Percentiles rank a stretch among this genome's conserved stretches.
Evolutionary conservation across 2,113 vertebrate species (phyloP).

Genomic region (Odocoileus virginianus): DNA sequence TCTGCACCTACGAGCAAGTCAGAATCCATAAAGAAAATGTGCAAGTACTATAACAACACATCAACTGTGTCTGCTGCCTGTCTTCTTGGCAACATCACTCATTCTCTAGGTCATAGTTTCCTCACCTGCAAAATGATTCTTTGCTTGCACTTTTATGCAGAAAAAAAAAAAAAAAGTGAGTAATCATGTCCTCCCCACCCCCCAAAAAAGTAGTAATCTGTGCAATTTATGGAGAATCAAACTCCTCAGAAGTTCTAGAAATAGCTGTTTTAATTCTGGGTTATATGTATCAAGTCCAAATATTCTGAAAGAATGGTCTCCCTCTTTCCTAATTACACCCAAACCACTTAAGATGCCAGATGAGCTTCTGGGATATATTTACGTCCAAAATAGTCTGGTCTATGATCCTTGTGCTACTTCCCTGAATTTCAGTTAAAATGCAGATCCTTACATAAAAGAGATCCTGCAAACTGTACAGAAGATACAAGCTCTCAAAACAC

Average conservation of each 20-base stretch:
- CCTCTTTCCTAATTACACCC: background rate
- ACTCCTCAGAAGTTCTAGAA: slow-evolving; percentile 11
- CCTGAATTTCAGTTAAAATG: background rate
- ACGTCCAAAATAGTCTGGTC: background rate
- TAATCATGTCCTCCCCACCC: background rate
- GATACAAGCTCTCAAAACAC: background rate
- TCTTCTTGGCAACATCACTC: background rate
- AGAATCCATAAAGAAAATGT: background rate
- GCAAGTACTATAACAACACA: background rate
- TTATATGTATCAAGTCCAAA: background rate
- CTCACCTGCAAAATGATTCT: background rate
- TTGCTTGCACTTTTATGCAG: background rate
- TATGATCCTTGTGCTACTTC: background rate
- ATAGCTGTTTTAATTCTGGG: background rate
- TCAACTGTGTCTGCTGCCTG: background rate
- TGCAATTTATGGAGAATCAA: background rate
- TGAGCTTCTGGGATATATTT: background rate
- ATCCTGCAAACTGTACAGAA: background rate
- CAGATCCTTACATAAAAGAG: background rate
- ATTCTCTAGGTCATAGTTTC: background rate
- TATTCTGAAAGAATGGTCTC: background rate
- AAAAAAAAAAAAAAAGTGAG: background rate
- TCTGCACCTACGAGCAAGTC: background rate
- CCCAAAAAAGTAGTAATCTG: background rate
- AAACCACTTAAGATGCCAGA: background rate